Evolutionary conservation across 2,797 vertebrate species (phyloP).

Genomic region (Dermochelys coriacea): DNA sequence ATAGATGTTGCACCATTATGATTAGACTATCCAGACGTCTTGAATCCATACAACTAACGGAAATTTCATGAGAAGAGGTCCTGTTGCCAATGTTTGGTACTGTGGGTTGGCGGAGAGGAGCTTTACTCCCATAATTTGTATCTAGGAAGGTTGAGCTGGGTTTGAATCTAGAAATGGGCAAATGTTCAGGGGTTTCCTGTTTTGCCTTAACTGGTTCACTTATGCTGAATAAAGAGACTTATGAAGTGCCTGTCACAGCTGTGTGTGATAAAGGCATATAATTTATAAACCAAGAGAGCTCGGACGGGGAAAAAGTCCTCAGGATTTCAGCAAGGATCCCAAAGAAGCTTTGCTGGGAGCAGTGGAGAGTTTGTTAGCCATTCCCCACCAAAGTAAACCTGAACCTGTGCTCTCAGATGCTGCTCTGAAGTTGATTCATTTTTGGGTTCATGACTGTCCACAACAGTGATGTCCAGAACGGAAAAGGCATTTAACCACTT

Average conservation of each 20-base stretch:
- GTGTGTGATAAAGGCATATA: not conserved
- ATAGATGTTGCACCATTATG: not conserved
- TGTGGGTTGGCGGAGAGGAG: not conserved
- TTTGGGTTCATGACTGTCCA: not conserved
- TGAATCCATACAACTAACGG: not conserved
- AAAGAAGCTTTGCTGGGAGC: not conserved
- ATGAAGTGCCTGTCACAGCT: not conserved
- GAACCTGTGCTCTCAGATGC: not conserved
- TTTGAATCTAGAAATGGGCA: too few relatives aligned
- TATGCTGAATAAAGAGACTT: not conserved
- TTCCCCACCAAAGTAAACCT: not conserved
- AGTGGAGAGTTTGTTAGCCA: not conserved
- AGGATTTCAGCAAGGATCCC: not conserved
- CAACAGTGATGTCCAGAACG: not conserved
- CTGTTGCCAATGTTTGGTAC: not conserved
- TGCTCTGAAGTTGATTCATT: not conserved
- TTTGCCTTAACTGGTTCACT: not conserved
- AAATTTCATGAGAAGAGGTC: not conserved
- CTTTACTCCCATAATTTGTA: too few relatives aligned
- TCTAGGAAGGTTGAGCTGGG: too few relatives aligned
- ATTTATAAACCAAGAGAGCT: not conserved
- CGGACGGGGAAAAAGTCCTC: not conserved
- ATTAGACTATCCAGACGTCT: not conserved
- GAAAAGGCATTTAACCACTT: not conserved
- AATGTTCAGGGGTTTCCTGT: not conserved